Evolutionary conservation across 2,888 invertebrate genomes (phyloP), one percentile per base, ranked within the genome.

Genomic region (Ptychoptera contaminata): DNA sequence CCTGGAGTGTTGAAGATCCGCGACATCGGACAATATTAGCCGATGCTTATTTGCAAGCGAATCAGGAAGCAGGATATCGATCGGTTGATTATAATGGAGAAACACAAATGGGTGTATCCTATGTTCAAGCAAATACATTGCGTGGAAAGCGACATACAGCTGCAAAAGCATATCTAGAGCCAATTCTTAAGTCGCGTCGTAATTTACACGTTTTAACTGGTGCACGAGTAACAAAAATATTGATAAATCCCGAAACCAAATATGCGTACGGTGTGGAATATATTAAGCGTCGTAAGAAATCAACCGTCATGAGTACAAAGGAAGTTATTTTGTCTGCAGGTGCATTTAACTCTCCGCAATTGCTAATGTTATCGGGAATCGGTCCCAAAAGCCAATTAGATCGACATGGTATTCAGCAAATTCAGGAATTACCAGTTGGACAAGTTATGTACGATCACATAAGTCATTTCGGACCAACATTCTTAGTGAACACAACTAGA

Each of bases 271-370:
- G 81, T 1, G 74, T 83, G 0, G 67, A 77, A 52, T 80, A 75
- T 50, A 63, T 71, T 2, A 69, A 72, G 44, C 67, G 74, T 23
- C 63, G 63, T 35, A 45, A 58, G 14, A 58, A 58, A 37, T 58
- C 61, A 48, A 64, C 59, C 11, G 74, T 72, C 1, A 61, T 57
- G 43, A 81, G 79, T 1, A 70, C 70, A 1, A 81, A 78, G 57
- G 86, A 85, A 66, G 77, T 91, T 0, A 80, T 91, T 48, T 54
- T 90, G 36, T 78, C 81, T 38, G 84, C 82, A 9, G 90, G 91
- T 1, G 74, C 86, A 2, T 77, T 91, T 49, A 83, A 82, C 54
- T 80, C 85, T 1, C 85, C 90, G 1, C 88, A 91, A 60, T 60
- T 91, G 5, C 69, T 91, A 11, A 82, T 90, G 82, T 60, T 91